Conservation (phyloP, 2,113 vertebrate species). For the Mus musculus region DNA sequence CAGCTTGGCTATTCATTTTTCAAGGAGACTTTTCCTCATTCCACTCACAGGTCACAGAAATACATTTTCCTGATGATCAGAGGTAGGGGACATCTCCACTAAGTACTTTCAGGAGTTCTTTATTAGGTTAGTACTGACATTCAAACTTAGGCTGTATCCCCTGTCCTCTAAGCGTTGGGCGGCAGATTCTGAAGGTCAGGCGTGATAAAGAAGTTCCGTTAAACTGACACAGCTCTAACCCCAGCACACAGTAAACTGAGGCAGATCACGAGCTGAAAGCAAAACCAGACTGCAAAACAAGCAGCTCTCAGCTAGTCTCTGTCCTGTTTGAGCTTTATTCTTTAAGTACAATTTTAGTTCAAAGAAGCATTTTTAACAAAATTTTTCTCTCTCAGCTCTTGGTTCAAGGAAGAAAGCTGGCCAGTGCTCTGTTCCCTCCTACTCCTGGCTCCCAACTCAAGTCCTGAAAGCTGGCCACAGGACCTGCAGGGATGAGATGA, state of each 20-base stretch:
- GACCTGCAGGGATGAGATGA: background rate
- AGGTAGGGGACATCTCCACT: background rate
- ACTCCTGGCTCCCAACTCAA: background rate
- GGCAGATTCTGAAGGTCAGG: background rate
- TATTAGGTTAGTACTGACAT: background rate
- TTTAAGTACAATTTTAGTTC: background rate
- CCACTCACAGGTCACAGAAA: background rate
- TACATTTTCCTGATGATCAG: background rate
- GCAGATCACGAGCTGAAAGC: background rate
- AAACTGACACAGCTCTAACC: background rate
- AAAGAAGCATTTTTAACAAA: background rate
- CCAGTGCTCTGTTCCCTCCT: background rate
- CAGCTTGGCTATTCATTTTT: background rate
- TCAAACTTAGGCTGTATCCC: background rate
- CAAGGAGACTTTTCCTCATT: background rate
- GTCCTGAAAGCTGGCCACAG: background rate
- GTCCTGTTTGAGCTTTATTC: background rate
- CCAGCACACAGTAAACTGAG: no score
- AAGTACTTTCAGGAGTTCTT: background rate
- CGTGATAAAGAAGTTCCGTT: slow-evolving; percentile 11
- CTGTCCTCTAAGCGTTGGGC: background rate
- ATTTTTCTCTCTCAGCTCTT: background rate
- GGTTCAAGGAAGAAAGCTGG: background rate
- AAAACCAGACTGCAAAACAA: background rate
- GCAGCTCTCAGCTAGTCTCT: background rate